Base-by-base conservation (phyloP, 1,140 invertebrate genomes). In the Caerostris extrusa region DNA sequence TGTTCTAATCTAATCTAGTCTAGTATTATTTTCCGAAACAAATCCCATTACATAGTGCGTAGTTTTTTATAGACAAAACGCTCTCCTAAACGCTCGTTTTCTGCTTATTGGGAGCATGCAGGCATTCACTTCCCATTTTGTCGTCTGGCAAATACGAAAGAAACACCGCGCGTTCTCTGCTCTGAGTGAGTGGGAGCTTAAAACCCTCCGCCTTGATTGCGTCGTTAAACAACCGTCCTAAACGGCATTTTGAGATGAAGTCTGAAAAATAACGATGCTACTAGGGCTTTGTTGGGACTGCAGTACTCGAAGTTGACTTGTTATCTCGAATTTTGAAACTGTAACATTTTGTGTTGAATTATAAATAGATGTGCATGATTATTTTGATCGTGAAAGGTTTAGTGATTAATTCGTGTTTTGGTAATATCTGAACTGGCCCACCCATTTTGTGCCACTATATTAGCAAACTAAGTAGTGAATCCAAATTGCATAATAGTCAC, bases 111-210 rank as follows among this genome's bases (percentile, higher is more conserved):
- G 8, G 8, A 34, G 8, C 34, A 34, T 7, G 3, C 34, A 50
- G 8, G 34, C 71, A 77, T 77, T 77, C 50, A 77, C 71, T 77
- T 77, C 50, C 8, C 71, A 53, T 77, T 77, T 77, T 77, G 71
- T 12, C 71, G 50, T 19, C 50, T 34, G 53, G 71, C 8, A 77
- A 77, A 77, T 50, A 4, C 12, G 71, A 77, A 50, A 53, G 12
- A 77, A 77, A 8, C 71, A 5, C 50, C 71, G 71, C 50, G 71
- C 50, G 71, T 12, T 2, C 34, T 34, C 8, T 50, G 34, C 5
- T 14, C 53, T 19, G 5, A 50, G 34, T 14, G 3, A 17, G 1
- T 5, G 61, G 12, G 17, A 12, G 71, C 8, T 4, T 77, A 50
- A 77, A 53, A 7, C 71, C 34, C 53, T 17, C 61, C 19, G 10